Base-by-base conservation (phyloP, 1,140 invertebrate genomes). In the Drosophila saltans region DNA sequence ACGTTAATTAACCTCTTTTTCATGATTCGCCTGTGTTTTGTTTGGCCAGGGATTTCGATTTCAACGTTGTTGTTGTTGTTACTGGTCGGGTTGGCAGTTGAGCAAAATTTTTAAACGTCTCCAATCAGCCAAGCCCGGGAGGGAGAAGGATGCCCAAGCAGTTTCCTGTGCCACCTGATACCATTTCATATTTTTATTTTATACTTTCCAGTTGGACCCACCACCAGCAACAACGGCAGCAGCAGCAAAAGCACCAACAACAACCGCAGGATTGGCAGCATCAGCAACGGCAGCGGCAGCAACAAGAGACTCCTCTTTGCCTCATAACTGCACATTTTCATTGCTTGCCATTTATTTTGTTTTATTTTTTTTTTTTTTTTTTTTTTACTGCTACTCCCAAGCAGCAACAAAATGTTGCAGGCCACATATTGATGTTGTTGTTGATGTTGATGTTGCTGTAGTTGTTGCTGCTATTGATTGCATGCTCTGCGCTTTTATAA, bases 1-100 rank as follows among this genome's bases (percentile, higher is more conserved):
- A 81, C 86, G 86, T 90, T 90, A 90, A 90, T 90, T 90, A 90
- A 90, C 85, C 85, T 90, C 85, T 90, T 90, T 81, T 90, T 78
- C 84, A 86, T 86, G 81, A 80, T 84, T 59, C 58, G 75, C 63
- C 28, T 45, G 58, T 69, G 28, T 78, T 78, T 71, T 39, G 36
- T 70, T 86, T 75, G 68, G 69, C 75, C 71, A 69, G 62, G 40
- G 57, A 69, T 64, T 70, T 64, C 40, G 64, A 64, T 41, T 62
- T 40, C 55, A 43, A 39, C 73, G 77, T 69, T 74, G 66, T 52
- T 65, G 66, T 16, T 55, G 60, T 16, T 66, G 56, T 8, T 63
- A 62, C 16, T 36, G 33, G 33, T 36, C 16, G 16, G n/a, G 45
- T 48, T 48, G 45, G 45, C 45, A 48, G 45, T 26, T 75, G 69